These are phyloP conservation scores for Tolmerus cingulatus DNA, from an alignment of 2,888 invertebrate species.

Conservation along the genomic window DNA sequence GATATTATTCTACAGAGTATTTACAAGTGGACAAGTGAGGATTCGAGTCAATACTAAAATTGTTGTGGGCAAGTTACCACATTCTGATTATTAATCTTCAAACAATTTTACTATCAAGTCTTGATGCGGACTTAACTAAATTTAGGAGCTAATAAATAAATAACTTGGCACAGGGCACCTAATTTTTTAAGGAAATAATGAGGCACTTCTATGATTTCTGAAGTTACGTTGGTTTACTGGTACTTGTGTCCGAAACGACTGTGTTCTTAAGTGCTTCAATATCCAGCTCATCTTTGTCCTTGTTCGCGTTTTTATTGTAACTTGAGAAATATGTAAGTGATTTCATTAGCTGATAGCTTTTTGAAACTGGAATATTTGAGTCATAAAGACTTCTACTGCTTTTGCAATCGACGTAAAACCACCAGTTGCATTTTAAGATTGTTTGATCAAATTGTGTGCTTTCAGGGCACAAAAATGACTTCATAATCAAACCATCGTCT, in stretches of 20 bases:
- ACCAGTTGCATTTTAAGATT: slow-evolving; percentile 92
- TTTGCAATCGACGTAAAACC: slow-evolving; percentile 92
- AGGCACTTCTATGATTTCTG: not conserved
- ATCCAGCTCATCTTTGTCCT: slow-evolving; percentile 46
- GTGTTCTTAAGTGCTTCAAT: slow-evolving; percentile 52
- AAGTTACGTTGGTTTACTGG: slow-evolving; percentile 22
- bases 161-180: not conserved
- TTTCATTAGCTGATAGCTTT: slow-evolving; percentile 91
- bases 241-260: slow-evolving; percentile 42
- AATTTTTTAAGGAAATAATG: not conserved
- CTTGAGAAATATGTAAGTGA: slow-evolving; percentile 88
- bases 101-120: slow-evolving; percentile 39
- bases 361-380: slow-evolving; percentile 89
- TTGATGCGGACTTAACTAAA: not conserved
- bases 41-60: slow-evolving; percentile 27
- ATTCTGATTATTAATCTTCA: not conserved
- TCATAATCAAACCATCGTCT: slow-evolving; percentile 88
- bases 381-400: slow-evolving; percentile 81
- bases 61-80: not conserved
- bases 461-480: slow-evolving; percentile 90
- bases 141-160: slow-evolving; percentile 22
- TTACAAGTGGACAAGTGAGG: slow-evolving; percentile 14
- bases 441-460: slow-evolving; percentile 91
- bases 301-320: slow-evolving; percentile 72
- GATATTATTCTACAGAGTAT: not conserved